A percentile compares a stretch with the other conserved stretches of the same genome.
These are phyloP conservation scores for Eumerus sabulonum DNA, from an alignment of 2,888 invertebrate species.

Conservation along the genomic window DNA sequence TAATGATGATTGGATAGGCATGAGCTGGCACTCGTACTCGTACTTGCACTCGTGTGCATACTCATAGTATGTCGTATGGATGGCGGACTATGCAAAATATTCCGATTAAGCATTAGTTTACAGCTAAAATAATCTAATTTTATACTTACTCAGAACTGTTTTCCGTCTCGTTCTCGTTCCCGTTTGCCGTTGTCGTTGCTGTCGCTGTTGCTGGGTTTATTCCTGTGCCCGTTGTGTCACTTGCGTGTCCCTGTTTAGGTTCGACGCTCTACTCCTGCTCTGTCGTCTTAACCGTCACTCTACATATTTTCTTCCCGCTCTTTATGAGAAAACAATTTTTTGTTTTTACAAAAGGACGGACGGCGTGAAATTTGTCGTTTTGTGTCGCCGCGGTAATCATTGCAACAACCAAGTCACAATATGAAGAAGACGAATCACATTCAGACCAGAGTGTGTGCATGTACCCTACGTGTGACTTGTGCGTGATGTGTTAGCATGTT, in stretches of 20 bases:
- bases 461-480: conserved; percentile 7
- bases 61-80: conserved; percentile 43
- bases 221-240: too few relatives aligned
- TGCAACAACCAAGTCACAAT: conserved; percentile 14
- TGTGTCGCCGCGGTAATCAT: conserved; percentile 70
- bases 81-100: conserved; percentile 59
- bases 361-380: conserved; percentile 73
- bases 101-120: conserved; percentile 68
- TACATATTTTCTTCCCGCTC: too few relatives aligned
- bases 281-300: too few relatives aligned
- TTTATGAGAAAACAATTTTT: too few relatives aligned
- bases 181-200: neutral
- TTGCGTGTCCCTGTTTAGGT: too few relatives aligned
- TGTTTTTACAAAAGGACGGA: neutral
- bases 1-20: conserved; percentile 27
- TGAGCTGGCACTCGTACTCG: conserved; percentile 2
- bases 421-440: conserved; percentile 42
- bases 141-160: conserved; percentile 61
- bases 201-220: neutral
- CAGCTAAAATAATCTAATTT: conserved; percentile 69
- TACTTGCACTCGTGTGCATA: conserved; percentile 9
- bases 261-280: too few relatives aligned
- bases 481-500: conserved; percentile 42
- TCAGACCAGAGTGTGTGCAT: conserved; percentile 9
- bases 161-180: conserved; percentile 43